Evolutionary conservation across 1,140 invertebrate species (phyloP).

Genomic region (Eurosta solidaginis): DNA sequence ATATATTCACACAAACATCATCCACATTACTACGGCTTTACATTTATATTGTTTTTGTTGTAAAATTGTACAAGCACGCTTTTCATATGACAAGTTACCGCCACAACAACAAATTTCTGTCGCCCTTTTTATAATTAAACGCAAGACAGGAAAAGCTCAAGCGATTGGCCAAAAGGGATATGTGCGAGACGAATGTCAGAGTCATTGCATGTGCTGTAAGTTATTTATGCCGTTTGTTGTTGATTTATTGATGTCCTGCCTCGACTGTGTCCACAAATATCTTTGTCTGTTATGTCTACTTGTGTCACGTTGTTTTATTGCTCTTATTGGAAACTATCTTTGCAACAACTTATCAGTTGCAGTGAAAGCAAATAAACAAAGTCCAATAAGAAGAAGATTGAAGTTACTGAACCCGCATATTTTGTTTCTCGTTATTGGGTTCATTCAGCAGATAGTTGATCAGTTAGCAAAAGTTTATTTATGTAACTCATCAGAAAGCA

Average conservation of each 20-base stretch:
- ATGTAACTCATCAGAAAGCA: slow-evolving; percentile 24
- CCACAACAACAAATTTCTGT: too few species aligned
- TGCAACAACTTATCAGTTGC: neutral
- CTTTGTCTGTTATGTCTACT: neutral
- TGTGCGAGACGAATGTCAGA: too few species aligned
- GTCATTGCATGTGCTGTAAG: too few species aligned
- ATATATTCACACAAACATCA: too few species aligned
- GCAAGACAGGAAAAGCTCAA: too few species aligned
- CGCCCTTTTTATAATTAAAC: too few species aligned
- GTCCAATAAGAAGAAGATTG: neutral
- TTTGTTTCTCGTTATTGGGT: neutral
- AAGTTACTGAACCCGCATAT: neutral
- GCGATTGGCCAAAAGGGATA: too few species aligned
- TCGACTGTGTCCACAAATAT: neutral
- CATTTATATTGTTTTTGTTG: too few species aligned
- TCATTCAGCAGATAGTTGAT: neutral
- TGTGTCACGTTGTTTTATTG: neutral
- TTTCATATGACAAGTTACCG: too few species aligned
- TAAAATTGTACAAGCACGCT: too few species aligned
- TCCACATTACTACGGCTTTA: too few species aligned
- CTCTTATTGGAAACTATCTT: neutral
- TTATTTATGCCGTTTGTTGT: slow-evolving; percentile 17
- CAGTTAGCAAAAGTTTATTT: slow-evolving; percentile 16
- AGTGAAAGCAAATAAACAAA: neutral
- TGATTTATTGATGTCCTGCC: neutral